Conservation (phyloP, 2,113 vertebrate species). For the Murina feae region DNA sequence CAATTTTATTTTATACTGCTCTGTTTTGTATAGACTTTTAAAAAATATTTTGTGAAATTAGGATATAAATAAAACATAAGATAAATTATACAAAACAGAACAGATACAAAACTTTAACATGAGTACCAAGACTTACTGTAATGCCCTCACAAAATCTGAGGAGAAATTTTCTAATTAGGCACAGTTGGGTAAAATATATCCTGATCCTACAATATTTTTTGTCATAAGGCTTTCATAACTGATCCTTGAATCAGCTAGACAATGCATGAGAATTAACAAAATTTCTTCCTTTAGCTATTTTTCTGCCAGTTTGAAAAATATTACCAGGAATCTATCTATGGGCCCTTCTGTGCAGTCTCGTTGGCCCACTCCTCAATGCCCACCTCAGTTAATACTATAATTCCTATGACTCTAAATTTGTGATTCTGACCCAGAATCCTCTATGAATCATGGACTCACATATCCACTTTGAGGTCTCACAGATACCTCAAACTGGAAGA, state of each 20-base stretch:
- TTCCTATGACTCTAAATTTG: neutral
- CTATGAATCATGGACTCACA: neutral
- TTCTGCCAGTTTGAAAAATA: neutral
- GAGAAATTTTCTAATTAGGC: neutral
- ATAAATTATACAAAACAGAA: conserved; percentile 15
- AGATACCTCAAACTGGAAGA: neutral
- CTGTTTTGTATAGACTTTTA: neutral
- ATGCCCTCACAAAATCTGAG: neutral
- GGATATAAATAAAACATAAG: conserved; percentile 25
- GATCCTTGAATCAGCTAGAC: neutral
- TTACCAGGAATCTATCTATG: no score
- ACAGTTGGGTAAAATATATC: neutral
- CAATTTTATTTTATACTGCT: neutral
- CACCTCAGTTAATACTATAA: neutral
- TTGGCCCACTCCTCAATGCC: neutral
- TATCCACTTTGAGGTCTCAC: neutral
- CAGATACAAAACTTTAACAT: neutral
- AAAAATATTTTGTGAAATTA: conserved; percentile 28
- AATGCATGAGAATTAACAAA: neutral
- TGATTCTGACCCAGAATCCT: neutral
- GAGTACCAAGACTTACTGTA: neutral
- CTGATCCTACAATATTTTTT: neutral
- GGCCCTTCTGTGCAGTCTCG: neutral
- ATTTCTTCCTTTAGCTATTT: neutral
- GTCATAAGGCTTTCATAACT: neutral